A percentile compares a stretch with the other conserved stretches of the same genome.
Evolutionary conservation across 2,888 invertebrate genomes (phyloP).

Genomic region (Magallana nippona): DNA sequence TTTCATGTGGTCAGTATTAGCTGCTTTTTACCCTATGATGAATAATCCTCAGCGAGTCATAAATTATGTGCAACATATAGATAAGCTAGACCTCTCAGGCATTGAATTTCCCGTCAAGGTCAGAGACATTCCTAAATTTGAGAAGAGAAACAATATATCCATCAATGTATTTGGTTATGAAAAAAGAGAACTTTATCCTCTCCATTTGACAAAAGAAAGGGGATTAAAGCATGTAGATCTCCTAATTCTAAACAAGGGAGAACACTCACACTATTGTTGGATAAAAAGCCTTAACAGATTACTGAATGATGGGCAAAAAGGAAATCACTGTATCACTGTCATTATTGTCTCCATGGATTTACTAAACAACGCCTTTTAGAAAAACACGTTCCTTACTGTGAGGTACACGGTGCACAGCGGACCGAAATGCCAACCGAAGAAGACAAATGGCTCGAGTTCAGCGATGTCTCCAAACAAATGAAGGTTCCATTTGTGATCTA

Average conservation of each 20-base stretch:
- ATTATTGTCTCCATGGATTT: conserved; percentile 52
- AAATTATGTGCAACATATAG: not conserved
- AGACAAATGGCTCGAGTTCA: no score
- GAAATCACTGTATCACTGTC: conserved; percentile 41
- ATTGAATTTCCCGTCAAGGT: conserved; percentile 40
- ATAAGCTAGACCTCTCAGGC: conserved; percentile 42
- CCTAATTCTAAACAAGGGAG: conserved; percentile 23
- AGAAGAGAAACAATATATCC: conserved; percentile 47
- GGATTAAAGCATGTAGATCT: conserved; percentile 36
- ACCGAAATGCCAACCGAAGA: no score
- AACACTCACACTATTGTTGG: conserved; percentile 38
- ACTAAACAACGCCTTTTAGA: conserved; percentile 29
- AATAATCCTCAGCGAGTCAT: conserved; percentile 9
- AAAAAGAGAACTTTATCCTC: conserved; percentile 43
- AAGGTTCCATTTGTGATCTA: no score
- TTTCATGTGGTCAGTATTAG: conserved; percentile 19
- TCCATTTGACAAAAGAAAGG: conserved; percentile 45
- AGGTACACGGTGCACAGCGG: conserved; percentile 44
- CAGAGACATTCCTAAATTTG: conserved; percentile 45
- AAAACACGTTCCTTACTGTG: conserved; percentile 36
- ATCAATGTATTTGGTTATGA: conserved; percentile 54
- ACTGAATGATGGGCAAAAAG: not conserved
- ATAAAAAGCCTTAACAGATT: conserved; percentile 31
- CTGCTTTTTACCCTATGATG: not conserved
- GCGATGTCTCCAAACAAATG: no score